Evolutionary conservation across 1,140 invertebrate species (phyloP).

Genomic region (Marisa cornuarietis): DNA sequence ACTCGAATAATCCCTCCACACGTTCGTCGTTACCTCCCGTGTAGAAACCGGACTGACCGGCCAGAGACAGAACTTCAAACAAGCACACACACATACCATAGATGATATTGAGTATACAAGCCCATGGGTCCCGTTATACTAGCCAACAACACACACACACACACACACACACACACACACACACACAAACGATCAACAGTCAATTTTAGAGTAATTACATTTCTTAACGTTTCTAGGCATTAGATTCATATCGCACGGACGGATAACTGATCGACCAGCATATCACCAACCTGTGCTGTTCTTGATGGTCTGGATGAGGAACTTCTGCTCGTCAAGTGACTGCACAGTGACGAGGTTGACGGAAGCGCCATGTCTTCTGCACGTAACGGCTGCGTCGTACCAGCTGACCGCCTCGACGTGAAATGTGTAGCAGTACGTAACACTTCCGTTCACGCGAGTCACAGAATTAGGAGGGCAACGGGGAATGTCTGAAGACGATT

Average conservation of each 20-base stretch:
- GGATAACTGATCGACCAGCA: not conserved
- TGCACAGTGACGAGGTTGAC: conserved; percentile 33
- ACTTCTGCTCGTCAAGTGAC: conserved; percentile 33
- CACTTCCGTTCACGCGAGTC: conserved; percentile 13
- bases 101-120: not conserved
- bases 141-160: not conserved
- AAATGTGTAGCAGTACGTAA: conserved; percentile 42
- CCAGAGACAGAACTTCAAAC: conserved; percentile 31
- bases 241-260: too few species aligned
- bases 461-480: conserved; percentile 32
- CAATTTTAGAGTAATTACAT: too few species aligned
- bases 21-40: conserved; percentile 40
- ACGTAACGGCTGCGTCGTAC: conserved; percentile 34
- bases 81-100: not conserved
- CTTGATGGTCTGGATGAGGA: conserved; percentile 34
- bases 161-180: not conserved
- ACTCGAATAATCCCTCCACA: conserved; percentile 33
- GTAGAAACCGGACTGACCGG: conserved; percentile 40
- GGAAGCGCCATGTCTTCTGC: conserved; percentile 32
- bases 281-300: conserved; percentile 32
- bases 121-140: not conserved
- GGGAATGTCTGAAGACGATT: conserved; percentile 31
- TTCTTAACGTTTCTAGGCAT: too few species aligned
- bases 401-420: conserved; percentile 31
- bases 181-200: not conserved